Percentiles rank a stretch among this genome's conserved stretches.
These are phyloP conservation scores for Chloroclysta siterata DNA, from an alignment of 2,888 invertebrate species.

Conservation along the genomic window DNA sequence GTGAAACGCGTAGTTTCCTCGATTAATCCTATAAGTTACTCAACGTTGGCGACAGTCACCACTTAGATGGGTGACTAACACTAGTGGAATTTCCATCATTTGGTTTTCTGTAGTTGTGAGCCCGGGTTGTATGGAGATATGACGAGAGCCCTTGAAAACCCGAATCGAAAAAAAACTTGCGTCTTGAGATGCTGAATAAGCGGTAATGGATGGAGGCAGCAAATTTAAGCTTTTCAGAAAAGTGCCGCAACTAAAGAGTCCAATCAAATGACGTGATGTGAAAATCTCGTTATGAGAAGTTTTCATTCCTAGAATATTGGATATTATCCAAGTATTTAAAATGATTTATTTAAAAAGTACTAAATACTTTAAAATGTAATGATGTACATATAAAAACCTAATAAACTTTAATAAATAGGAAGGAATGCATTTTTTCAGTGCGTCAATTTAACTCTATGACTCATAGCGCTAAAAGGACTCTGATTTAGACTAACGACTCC, in stretches of 20 bases:
- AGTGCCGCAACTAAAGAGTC: background rate
- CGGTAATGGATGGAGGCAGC: background rate
- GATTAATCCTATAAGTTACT: too few species aligned
- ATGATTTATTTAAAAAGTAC: background rate
- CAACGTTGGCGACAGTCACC: background rate
- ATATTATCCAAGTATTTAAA: background rate
- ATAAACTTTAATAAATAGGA: too few species aligned
- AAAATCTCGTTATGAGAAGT: background rate
- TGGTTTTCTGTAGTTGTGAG: background rate
- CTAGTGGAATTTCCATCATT: background rate
- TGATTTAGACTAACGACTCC: conserved; percentile 4
- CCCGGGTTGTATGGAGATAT: too few species aligned
- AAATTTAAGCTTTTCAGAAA: background rate
- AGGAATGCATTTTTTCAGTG: background rate
- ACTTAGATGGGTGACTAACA: background rate
- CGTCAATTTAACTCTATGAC: background rate
- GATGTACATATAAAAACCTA: background rate
- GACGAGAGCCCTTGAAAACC: too few species aligned
- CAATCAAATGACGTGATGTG: background rate
- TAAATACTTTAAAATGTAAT: background rate
- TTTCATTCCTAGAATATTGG: background rate
- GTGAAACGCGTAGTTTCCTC: too few species aligned
- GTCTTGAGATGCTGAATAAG: too few species aligned
- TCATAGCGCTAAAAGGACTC: conserved; percentile 9
- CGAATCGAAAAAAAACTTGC: too few species aligned